phyloP scores from a whole-genome alignment of 1,140 invertebrate species.

The Drosophila varians region DNA sequence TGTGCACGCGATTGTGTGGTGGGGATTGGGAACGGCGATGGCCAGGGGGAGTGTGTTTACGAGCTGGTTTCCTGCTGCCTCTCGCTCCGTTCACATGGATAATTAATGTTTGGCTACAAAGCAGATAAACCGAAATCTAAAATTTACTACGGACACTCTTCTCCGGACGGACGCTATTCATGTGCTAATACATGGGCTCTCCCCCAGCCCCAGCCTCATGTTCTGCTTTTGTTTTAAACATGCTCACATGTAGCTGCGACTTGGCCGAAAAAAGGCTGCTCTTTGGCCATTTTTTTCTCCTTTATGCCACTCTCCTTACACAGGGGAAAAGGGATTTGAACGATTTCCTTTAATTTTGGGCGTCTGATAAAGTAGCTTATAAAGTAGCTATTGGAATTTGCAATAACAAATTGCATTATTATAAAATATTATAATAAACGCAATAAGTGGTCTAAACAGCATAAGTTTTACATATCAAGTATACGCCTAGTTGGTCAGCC shows the following conservation, averaged over 20 bases:
- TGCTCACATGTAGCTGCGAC: background rate
- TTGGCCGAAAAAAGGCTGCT: background rate
- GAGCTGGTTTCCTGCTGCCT: conserved; percentile 42
- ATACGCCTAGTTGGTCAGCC: background rate
- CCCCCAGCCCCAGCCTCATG: background rate
- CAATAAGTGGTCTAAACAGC: too few relatives aligned
- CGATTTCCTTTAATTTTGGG: too few relatives aligned
- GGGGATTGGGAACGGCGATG: background rate
- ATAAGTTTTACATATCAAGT: background rate
- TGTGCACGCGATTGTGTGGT: conserved; percentile 1
- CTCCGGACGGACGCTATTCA: background rate
- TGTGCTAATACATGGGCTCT: background rate
- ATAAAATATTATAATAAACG: too few relatives aligned
- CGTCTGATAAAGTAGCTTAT: too few relatives aligned
- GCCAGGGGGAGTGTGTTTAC: conserved; percentile 33
- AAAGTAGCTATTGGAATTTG: too few relatives aligned
- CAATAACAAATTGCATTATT: too few relatives aligned
- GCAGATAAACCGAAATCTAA: conserved; percentile 37
- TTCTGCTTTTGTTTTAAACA: conserved; percentile 6
- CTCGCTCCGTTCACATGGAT: conserved; percentile 34
- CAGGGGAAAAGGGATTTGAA: background rate
- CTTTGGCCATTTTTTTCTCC: background rate
- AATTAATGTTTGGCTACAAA: conserved; percentile 52
- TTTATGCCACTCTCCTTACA: background rate
- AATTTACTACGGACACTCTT: conserved; percentile 25